Conservation (phyloP, 1,140 invertebrate species). For the Zaprionus tsacasi region DNA sequence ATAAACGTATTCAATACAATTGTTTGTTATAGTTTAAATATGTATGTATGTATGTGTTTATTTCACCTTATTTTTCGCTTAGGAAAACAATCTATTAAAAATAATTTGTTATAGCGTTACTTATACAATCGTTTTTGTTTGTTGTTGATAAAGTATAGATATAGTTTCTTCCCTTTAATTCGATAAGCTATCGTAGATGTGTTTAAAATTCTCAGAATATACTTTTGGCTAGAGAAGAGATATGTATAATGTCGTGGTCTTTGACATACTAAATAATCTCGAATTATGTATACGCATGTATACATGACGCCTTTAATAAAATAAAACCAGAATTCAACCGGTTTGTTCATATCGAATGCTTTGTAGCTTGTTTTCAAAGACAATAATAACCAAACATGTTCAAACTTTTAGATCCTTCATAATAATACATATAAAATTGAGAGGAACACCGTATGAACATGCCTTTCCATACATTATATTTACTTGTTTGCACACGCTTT, state of each 20-base stretch:
- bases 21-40: background rate
- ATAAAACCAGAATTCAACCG: constrained; percentile 1
- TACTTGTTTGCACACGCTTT: background rate
- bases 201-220: too few species aligned
- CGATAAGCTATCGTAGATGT: too few species aligned
- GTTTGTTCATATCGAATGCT: background rate
- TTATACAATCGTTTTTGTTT: background rate
- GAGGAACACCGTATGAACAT: too few species aligned
- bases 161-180: background rate
- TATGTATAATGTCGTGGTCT: background rate
- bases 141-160: background rate
- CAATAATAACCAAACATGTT: background rate
- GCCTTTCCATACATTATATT: too few species aligned
- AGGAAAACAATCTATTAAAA: background rate
- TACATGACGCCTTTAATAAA: background rate
- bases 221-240: background rate
- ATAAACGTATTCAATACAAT: background rate
- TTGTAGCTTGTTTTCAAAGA: too few species aligned
- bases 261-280: background rate
- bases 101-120: background rate
- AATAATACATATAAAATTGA: background rate
- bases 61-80: background rate
- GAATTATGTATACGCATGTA: background rate
- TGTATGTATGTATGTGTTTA: background rate
- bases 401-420: background rate